A percentile compares a stretch with the other conserved stretches of the same genome.
These are phyloP conservation scores for Sebastes hopkinsi DNA, from an alignment of 2,797 vertebrate species.

Conservation along the genomic window DNA sequence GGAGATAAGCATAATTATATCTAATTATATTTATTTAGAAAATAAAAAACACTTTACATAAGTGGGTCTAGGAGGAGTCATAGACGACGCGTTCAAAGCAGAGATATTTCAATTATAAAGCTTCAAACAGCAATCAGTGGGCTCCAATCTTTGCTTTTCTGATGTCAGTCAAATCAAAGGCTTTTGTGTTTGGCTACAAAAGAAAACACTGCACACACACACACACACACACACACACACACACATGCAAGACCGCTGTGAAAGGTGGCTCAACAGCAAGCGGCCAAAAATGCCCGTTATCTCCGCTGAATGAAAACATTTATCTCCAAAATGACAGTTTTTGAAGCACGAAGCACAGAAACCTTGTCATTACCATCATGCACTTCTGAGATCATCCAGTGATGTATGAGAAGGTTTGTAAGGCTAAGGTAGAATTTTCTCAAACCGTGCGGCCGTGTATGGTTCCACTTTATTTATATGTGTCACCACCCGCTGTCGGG, in stretches of 20 bases:
- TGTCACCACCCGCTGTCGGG: neutral
- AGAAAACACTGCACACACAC: constrained; percentile 3
- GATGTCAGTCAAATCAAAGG: constrained; percentile 11
- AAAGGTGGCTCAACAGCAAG: constrained; percentile 2
- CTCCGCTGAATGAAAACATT: neutral
- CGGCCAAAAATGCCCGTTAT: constrained; percentile 18
- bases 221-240: constrained; percentile 6
- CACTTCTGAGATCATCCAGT: neutral
- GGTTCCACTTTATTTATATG: constrained; percentile 7
- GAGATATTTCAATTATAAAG: constrained; percentile 25
- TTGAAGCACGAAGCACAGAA: neutral
- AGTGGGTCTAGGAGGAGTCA: constrained; percentile 9
- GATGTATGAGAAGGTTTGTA: neutral
- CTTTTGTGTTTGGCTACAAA: constrained; percentile 38
- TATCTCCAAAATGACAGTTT: neutral
- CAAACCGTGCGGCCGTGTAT: fast-evolving
- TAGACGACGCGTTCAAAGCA: constrained; percentile 8
- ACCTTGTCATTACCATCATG: constrained; percentile 36
- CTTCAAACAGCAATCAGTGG: neutral
- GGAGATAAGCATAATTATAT: constrained; percentile 29
- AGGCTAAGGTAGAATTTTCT: constrained; percentile 14
- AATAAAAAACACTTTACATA: neutral
- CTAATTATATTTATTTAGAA: constrained; percentile 43
- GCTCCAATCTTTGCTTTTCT: neutral
- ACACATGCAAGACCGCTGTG: neutral